Evolutionary conservation across 2,888 invertebrate genomes (phyloP).

Genomic region (Pegoplata infirma): DNA sequence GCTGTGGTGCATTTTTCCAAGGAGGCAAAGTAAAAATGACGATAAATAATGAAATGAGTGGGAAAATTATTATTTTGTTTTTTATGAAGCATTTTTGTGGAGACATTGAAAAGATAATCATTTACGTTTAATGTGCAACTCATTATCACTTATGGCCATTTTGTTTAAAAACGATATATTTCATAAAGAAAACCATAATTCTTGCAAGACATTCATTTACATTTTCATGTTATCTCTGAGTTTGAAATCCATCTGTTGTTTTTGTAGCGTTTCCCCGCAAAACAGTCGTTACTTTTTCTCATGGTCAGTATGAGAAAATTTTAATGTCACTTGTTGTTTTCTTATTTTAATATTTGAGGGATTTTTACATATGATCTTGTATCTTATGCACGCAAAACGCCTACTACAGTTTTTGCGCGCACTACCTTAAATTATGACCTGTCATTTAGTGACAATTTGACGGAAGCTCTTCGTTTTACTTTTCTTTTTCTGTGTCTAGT

Average conservation of each 20-base stretch:
- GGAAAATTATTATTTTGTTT: slow-evolving; percentile 43
- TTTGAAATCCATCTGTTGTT: slow-evolving; percentile 1
- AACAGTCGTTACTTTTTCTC: not conserved
- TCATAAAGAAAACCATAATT: not conserved
- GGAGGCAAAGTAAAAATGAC: not conserved
- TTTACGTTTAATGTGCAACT: slow-evolving; percentile 60
- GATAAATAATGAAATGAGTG: slow-evolving; percentile 32
- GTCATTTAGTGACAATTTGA: slow-evolving; percentile 60
- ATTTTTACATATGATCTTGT: slow-evolving; percentile 13
- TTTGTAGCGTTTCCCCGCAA: too few relatives aligned
- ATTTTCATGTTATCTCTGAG: not conserved
- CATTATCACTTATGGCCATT: slow-evolving; percentile 60
- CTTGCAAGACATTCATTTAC: not conserved
- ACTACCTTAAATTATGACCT: slow-evolving; percentile 60
- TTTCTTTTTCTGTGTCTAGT: not conserved
- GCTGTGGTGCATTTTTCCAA: too few relatives aligned
- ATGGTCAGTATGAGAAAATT: slow-evolving; percentile 23
- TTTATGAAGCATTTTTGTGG: slow-evolving; percentile 59
- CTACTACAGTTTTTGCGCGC: too few relatives aligned
- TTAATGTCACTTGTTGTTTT: slow-evolving; percentile 2
- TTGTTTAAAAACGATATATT: slow-evolving; percentile 21
- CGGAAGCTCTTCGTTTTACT: slow-evolving; percentile 49
- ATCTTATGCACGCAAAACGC: slow-evolving; percentile 11
- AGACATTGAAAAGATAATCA: slow-evolving; percentile 62
- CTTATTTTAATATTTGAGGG: slow-evolving; percentile 26